Evolutionary conservation across 1,140 invertebrate genomes (phyloP).

Genomic region (Calliphora vicina): DNA sequence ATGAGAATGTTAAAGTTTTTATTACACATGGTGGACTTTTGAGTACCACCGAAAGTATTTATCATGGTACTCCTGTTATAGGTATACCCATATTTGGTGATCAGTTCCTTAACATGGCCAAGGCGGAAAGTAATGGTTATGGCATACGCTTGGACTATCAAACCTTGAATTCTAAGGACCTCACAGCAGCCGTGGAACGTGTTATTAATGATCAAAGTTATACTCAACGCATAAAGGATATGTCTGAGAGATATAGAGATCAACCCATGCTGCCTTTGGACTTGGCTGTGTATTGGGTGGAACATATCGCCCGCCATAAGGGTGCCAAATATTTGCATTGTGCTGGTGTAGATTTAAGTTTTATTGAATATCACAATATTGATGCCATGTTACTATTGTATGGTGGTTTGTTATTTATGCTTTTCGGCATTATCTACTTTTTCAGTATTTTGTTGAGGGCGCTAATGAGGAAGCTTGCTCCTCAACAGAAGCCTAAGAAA

Average conservation of each 20-base stretch:
- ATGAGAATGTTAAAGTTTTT: constrained; percentile 73
- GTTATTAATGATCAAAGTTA: constrained; percentile 47
- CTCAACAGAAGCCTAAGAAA: not conserved
- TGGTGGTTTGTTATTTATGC: not conserved
- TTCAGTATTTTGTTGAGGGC: not conserved
- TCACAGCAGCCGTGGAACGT: constrained; percentile 46
- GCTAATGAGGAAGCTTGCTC: not conserved
- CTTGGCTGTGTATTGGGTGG: constrained; percentile 73
- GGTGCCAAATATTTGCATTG: constrained; percentile 57
- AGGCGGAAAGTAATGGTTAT: constrained; percentile 63
- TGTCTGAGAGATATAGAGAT: constrained; percentile 71
- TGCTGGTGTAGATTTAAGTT: constrained; percentile 46
- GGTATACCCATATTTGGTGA: constrained; percentile 75
- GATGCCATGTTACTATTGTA: constrained; percentile 44
- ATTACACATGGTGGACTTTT: constrained; percentile 77
- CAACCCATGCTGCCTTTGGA: constrained; percentile 69
- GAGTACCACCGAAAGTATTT: constrained; percentile 75
- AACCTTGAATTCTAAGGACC: constrained; percentile 44
- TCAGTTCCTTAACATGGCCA: constrained; percentile 68
- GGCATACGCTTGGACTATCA: constrained; percentile 59
- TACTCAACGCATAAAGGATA: constrained; percentile 46
- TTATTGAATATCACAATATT: constrained; percentile 49
- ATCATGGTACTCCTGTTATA: constrained; percentile 74
- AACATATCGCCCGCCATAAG: constrained; percentile 72
- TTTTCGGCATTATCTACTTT: not conserved